Percentiles rank a stretch among this genome's conserved stretches.
These are phyloP conservation scores for Pemphredon lugubris DNA, from an alignment of 2,888 invertebrate genomes.

Conservation along the genomic window DNA sequence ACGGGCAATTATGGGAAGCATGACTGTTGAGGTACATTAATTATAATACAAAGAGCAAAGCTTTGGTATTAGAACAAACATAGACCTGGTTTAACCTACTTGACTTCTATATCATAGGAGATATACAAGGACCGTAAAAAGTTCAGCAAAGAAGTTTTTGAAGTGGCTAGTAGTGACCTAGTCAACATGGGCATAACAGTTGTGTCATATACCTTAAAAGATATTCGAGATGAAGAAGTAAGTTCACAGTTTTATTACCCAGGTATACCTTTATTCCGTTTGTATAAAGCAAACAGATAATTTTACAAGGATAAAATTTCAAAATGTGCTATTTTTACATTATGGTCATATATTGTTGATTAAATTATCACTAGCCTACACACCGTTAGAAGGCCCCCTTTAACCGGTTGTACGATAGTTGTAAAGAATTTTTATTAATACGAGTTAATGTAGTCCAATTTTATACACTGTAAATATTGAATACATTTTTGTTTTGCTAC, in stretches of 20 bases:
- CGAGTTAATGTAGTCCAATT: conserved; percentile 54
- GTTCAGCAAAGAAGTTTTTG: conserved; percentile 96
- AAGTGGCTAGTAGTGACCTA: conserved; percentile 96
- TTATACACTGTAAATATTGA: conserved; percentile 68
- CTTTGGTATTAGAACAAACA: background rate
- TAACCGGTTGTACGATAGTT: conserved; percentile 43
- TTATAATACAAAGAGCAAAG: too few species aligned
- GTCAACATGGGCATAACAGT: conserved; percentile 98
- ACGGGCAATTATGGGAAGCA: conserved; percentile 97
- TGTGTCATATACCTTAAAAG: conserved; percentile 96
- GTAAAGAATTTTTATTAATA: conserved; percentile 45
- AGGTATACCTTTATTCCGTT: conserved; percentile 6
- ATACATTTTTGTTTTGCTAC: conserved; percentile 78
- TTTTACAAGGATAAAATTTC: conserved; percentile 5
- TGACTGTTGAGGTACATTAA: conserved; percentile 91
- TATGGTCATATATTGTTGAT: conserved; percentile 1
- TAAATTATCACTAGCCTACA: too few species aligned
- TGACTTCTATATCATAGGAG: conserved; percentile 82
- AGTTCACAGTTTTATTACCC: conserved; percentile 64
- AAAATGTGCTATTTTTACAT: background rate
- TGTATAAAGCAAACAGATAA: conserved; percentile 23
- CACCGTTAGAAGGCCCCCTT: conserved; percentile 62
- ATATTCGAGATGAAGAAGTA: conserved; percentile 97
- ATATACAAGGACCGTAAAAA: conserved; percentile 98
- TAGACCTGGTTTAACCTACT: conserved; percentile 19